A percentile compares a stretch with the other conserved stretches of the same genome.
phyloP scores from a whole-genome alignment of 35 echinoderm and acorn worm genomes.

The Chiridota heheva region DNA sequence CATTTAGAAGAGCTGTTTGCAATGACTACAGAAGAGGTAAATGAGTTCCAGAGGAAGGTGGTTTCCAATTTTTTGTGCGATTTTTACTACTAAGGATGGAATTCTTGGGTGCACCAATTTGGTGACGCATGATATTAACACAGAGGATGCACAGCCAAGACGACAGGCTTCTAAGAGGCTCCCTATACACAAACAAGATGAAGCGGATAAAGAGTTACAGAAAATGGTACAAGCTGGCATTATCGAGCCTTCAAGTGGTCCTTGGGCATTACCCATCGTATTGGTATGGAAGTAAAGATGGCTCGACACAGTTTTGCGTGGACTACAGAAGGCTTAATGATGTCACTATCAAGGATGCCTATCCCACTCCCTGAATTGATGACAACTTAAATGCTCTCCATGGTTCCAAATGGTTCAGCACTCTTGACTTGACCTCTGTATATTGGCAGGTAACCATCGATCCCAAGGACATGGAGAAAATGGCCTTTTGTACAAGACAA shows the following conservation, averaged over 20 bases:
- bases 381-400: not conserved
- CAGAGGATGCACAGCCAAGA: conserved; percentile 30
- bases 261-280: conserved; percentile 49
- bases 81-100: conserved; percentile 31
- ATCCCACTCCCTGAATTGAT: conserved; percentile 48
- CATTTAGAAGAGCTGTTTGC: conserved; percentile 32
- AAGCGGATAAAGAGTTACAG: conserved; percentile 19
- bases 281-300: conserved; percentile 62
- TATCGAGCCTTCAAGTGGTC: conserved; percentile 43
- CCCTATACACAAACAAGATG: conserved; percentile 16
- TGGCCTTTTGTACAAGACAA: conserved; percentile 25
- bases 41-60: conserved; percentile 2
- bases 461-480: conserved; percentile 14
- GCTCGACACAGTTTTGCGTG: conserved; percentile 38
- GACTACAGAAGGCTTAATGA: conserved; percentile 57
- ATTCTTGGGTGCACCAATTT: conserved; percentile 28
- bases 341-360: conserved; percentile 41
- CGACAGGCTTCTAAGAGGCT: conserved; percentile 30
- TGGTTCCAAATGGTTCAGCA: conserved; percentile 38
- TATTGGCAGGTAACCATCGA: conserved; percentile 63
- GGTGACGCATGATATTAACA: conserved; percentile 37
- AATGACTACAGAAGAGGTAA: not conserved
- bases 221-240: conserved; percentile 18
- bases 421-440: conserved; percentile 27
- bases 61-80: conserved; percentile 20